Base-by-base conservation (phyloP, 2,888 invertebrate genomes). In the Ophonus ardosiacus region DNA sequence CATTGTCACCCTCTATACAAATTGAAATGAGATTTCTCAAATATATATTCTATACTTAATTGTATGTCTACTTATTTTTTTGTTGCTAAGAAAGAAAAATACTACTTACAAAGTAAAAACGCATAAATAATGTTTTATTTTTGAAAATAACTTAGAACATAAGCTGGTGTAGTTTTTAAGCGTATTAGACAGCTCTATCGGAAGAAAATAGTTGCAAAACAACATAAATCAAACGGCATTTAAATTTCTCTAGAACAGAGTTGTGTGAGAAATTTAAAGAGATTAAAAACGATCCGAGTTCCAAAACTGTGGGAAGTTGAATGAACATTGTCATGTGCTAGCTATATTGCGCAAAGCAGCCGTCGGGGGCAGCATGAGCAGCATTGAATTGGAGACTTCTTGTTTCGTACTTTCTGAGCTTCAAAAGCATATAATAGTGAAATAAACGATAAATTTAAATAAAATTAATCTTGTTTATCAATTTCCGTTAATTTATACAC, bases 151-250 rank as follows among this genome's bases (percentile, higher is more conserved):
- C 4, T 74, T 74, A 51, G 17, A 43, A 74, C 43, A 10, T 51
- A 51, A 79, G 61, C 59, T 43, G 71, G 4, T 74, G 51, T 74
- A 43, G 43, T 51, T 51, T 51, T 51, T 51, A 51, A 51, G 43
- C 0, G 43, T 51, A 51, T 51, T 10, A 74, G 40, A 51, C 51
- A 65, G 31, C 43, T 51, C 43, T 51, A 51, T 51, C 43, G 43
- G 43, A 51, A 43, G 63, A 63, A 51, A 43, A 61, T 43, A 17
- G 63, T 43, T 43, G 21, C 81, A 40, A 74, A 71, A 71, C 82
- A 59, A 83, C 43, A 88, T 89, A 89, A 89, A 89, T 89, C 88
- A 86, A 86, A 85, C 85, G 87, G 87, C 87, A 89, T 89, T 88
- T 89, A 88, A 89, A 87, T 87, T 86, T 87, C 87, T 87, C 88